Percentiles rank a stretch among this genome's conserved stretches.
These are phyloP conservation scores for Drosophila pachea DNA, from an alignment of 1,140 invertebrate species.

Conservation along the genomic window DNA sequence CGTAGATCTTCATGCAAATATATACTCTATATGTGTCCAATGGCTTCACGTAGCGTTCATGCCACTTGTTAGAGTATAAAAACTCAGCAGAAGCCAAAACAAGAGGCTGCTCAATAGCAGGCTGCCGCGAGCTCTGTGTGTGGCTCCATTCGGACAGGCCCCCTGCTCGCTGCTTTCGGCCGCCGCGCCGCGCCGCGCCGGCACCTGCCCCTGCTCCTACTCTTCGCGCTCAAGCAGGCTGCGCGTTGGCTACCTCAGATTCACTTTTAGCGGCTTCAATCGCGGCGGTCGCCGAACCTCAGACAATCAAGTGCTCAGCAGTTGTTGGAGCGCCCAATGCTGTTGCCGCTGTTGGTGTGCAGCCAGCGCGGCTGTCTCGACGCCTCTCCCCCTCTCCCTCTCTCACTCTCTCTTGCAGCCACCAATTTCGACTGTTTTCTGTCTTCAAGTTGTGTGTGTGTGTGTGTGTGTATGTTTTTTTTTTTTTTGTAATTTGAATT, in stretches of 20 bases:
- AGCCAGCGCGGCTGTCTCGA: constrained; percentile 45
- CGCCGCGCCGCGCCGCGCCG: no score
- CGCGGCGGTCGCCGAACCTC: constrained; percentile 39
- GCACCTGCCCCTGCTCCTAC: background rate
- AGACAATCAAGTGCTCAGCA: constrained; percentile 37
- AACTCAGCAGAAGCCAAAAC: constrained; percentile 15
- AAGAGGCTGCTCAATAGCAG: constrained; percentile 24
- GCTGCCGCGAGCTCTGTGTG: background rate
- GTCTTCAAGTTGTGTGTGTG: constrained; percentile 15
- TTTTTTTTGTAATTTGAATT: constrained; percentile 22
- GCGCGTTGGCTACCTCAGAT: constrained; percentile 41
- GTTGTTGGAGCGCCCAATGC: constrained; percentile 1
- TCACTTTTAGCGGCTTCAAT: constrained; percentile 50
- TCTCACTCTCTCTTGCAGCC: constrained; percentile 31
- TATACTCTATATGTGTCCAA: background rate
- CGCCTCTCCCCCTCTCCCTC: constrained; percentile 14
- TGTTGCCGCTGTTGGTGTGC: constrained; percentile 19
- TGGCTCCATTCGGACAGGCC: no score
- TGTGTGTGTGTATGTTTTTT: no score
- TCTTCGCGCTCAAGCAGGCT: background rate
- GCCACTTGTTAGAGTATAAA: background rate
- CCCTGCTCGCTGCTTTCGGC: no score
- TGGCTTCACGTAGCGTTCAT: background rate
- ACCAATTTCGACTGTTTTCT: constrained; percentile 19
- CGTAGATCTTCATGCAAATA: background rate